Percentiles rank a stretch among this genome's conserved stretches.
Conservation (phyloP, 2,888 invertebrate species). For the Agrochola lota region DNA sequence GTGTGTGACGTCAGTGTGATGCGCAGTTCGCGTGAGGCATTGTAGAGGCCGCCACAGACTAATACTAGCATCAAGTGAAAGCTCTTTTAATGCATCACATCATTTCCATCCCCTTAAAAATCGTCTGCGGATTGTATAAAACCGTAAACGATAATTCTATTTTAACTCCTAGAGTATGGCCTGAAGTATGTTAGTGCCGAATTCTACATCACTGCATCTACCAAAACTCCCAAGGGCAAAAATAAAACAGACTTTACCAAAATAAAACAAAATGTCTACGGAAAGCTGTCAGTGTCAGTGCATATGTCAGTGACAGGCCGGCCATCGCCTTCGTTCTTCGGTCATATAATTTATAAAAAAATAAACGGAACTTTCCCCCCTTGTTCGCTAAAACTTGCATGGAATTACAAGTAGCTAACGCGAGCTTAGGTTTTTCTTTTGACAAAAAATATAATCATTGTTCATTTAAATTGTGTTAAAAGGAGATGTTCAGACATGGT, state of each 20-base stretch:
- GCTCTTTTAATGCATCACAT: background rate
- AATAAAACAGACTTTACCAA: background rate
- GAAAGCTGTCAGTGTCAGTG: constrained; percentile 42
- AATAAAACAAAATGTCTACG: constrained; percentile 26
- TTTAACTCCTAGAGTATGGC: background rate
- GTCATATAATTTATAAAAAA: constrained; percentile 31
- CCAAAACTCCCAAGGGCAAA: background rate
- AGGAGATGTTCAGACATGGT: background rate
- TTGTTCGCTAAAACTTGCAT: constrained; percentile 46
- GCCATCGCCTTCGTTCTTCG: constrained; percentile 20
- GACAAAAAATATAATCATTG: background rate
- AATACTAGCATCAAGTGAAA: background rate
- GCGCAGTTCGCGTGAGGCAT: too few relatives aligned
- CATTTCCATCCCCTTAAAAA: background rate
- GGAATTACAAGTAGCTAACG: constrained; percentile 53
- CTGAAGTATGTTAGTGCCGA: background rate
- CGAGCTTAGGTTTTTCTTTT: background rate
- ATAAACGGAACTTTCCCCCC: constrained; percentile 15
- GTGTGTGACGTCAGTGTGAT: too few relatives aligned
- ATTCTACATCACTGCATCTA: background rate
- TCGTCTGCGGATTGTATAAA: background rate
- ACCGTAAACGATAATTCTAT: background rate
- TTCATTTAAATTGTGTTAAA: background rate
- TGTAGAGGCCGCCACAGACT: too few relatives aligned
- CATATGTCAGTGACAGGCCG: constrained; percentile 35